Percentiles rank a stretch among this genome's conserved stretches.
Conservation (phyloP, 1,140 invertebrate species). For the Zophobas atratus region DNA sequence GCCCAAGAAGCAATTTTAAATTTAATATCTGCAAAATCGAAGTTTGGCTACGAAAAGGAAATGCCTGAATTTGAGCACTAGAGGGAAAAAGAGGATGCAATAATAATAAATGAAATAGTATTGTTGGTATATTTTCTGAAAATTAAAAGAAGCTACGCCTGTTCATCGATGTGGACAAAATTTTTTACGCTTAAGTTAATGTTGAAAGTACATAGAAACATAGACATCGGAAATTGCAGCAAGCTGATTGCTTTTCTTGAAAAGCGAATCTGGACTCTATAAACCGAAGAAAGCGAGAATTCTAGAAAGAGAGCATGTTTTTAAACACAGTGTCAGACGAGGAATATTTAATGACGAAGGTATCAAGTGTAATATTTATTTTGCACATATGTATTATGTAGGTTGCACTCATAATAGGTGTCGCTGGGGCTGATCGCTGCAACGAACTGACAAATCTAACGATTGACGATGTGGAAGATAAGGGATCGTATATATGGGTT, state of each 20-base stretch:
- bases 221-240: not conserved
- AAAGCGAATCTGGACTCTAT: not conserved
- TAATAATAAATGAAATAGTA: not conserved
- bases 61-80: not conserved
- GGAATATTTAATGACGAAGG: not conserved
- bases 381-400: not conserved
- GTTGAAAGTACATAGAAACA: not conserved
- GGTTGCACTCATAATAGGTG: not conserved
- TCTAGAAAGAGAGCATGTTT: not conserved
- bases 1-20: not conserved
- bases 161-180: no score
- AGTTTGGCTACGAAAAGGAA: not conserved
- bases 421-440: not conserved
- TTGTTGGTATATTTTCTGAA: not conserved
- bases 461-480: not conserved
- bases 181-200: not conserved
- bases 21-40: not conserved
- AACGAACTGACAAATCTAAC: not conserved
- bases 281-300: not conserved
- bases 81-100: not conserved
- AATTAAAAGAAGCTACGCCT: no score
- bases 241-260: not conserved
- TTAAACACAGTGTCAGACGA: not conserved
- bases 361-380: not conserved
- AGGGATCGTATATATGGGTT: not conserved